Evolutionary conservation across 2,113 vertebrate genomes (phyloP).

Genomic region (Platysternon megacephalum): DNA sequence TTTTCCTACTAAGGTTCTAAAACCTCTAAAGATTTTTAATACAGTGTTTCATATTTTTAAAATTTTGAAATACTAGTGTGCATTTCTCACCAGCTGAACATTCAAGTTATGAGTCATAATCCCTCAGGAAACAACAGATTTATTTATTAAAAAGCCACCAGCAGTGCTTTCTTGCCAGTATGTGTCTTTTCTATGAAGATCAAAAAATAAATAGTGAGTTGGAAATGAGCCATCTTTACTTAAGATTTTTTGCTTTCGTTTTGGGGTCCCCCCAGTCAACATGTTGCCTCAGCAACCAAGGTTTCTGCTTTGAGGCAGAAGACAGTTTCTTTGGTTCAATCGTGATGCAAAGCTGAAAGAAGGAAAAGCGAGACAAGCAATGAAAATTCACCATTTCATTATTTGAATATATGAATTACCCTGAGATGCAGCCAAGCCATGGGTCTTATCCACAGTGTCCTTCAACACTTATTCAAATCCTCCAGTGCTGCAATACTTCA

Average conservation of each 20-base stretch:
- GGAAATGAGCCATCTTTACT: constrained; percentile 79
- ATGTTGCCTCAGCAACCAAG: constrained; percentile 79
- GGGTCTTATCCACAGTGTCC: constrained; percentile 57
- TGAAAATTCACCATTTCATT: constrained; percentile 75
- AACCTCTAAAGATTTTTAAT: background rate
- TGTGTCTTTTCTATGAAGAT: constrained; percentile 54
- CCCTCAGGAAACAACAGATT: constrained; percentile 67
- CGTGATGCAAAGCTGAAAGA: constrained; percentile 69
- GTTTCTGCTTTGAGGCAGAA: constrained; percentile 72
- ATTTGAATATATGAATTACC: constrained; percentile 55
- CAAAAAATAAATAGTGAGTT: constrained; percentile 48
- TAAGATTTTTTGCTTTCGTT: constrained; percentile 44
- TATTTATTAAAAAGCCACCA: constrained; percentile 68
- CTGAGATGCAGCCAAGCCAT: constrained; percentile 62
- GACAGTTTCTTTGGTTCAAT: constrained; percentile 79
- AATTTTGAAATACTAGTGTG: constrained; percentile 11
- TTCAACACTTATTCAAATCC: constrained; percentile 72
- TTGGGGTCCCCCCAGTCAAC: background rate
- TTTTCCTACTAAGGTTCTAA: background rate
- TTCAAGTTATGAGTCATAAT: constrained; percentile 54
- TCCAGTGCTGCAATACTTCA: constrained; percentile 62
- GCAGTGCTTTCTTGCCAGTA: constrained; percentile 43
- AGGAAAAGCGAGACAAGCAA: constrained; percentile 59
- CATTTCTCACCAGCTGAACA: constrained; percentile 60
- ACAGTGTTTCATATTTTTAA: constrained; percentile 46